Base-by-base conservation (phyloP, 2,888 invertebrate genomes). In the Ormyrus thymus region DNA sequence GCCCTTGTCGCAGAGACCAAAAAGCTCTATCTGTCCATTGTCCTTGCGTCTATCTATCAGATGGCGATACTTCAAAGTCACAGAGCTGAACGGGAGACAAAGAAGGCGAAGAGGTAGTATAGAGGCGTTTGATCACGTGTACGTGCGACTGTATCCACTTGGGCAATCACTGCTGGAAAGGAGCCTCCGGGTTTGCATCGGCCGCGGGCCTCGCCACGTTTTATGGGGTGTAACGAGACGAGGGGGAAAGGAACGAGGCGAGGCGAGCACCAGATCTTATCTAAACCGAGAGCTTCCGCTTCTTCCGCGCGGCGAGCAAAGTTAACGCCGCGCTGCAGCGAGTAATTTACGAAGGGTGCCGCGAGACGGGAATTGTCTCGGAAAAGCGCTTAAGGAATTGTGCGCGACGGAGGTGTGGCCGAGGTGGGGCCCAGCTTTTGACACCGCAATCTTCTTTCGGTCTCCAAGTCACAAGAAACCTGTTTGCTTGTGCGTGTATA, bases 251-350 rank as follows among this genome's bases (percentile, higher is more conserved):
- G 29, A 13, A 48, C 62, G 48, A 62, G 62, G 13, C 46, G 56
- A n/a, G 50, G 59, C 51, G 5, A 9, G 50, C 85, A 83, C 81
- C 11, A 85, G 87, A 89, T 89, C 84, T 87, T 89, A 89, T 89
- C 89, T 89, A 87, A 89, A 89, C 88, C 87, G 87, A 84, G 86
- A 84, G 86, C 86, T 89, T 89, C 89, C 89, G 87, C 86, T 80
- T n/a, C 45, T 15, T 53, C 59, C 43, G 59, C 68, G 61, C 53
- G 4, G 62, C 4, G 15, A 64, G 59, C 65, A 58, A 80, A 69
- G 79, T 80, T 82, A 82, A 76, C 73, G 71, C 71, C 6, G 3
- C 61, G 61, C 59, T 70, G 64, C 46, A 11, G 3, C 11, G 72
- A 72, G 72, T 72, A 72, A 72, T 72, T 72, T 72, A 72, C 81